These are phyloP conservation scores for Denticeps clupeoides DNA, from an alignment of 2,797 vertebrate genomes.

Conservation along the genomic window DNA sequence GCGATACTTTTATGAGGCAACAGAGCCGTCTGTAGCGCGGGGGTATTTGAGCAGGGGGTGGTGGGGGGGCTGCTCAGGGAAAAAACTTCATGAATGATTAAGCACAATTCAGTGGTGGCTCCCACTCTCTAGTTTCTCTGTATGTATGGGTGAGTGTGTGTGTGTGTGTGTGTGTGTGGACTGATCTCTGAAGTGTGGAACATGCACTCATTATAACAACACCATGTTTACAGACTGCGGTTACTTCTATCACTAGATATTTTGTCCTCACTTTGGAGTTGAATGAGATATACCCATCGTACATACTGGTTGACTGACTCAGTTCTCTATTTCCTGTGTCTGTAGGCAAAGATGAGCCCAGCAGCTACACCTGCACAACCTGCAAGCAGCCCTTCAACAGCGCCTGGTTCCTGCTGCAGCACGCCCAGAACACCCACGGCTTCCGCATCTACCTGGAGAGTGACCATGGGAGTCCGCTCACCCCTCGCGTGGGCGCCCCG, in stretches of 20 bases:
- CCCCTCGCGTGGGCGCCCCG: conserved; percentile 90
- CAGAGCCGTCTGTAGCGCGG: conserved; percentile 12
- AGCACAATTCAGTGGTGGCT: conserved; percentile 22
- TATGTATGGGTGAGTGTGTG: conserved; percentile 6
- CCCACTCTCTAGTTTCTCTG: conserved; percentile 8
- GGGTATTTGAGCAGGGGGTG: conserved; percentile 15
- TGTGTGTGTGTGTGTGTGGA: conserved; percentile 3
- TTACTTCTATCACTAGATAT: background rate
- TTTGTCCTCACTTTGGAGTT: background rate
- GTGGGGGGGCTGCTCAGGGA: conserved; percentile 5
- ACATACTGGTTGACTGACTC: conserved; percentile 25
- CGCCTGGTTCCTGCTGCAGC: conserved; percentile 98
- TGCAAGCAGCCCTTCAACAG: conserved; percentile 98
- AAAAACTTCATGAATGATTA: conserved; percentile 32
- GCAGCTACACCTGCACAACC: conserved; percentile 98
- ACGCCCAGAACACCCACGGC: conserved; percentile 96
- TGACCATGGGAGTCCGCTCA: conserved; percentile 96
- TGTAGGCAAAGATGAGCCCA: conserved; percentile 98
- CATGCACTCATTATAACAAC: too few relatives aligned
- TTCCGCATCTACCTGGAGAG: conserved; percentile 99
- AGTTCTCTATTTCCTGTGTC: conserved; percentile 56
- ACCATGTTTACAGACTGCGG: conserved; percentile 8
- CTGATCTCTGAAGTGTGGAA: too few relatives aligned
- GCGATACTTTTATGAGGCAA: conserved; percentile 27
- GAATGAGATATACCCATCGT: conserved; percentile 15